Base-by-base conservation (phyloP, 2,888 invertebrate species). In the Machimus atricapillus region DNA sequence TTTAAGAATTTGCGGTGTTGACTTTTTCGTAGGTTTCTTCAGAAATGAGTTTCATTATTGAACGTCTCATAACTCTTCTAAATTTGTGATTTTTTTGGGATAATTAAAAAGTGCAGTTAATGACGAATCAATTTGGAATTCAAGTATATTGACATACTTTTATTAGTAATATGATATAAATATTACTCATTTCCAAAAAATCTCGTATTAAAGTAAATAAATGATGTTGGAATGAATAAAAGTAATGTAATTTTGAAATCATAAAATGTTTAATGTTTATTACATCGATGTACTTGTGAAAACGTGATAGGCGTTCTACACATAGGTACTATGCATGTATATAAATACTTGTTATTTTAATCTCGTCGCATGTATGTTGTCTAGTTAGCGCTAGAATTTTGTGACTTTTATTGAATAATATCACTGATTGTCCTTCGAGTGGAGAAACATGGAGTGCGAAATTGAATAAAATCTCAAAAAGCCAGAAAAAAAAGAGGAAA, bases 371-470 rank as follows among this genome's bases (percentile, higher is more conserved):
- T 19, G 19, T 66, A 66, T 23, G 19, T 19, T 27, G 66, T 27
- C 66, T 27, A 66, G 23, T 66, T 66, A 27, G 9, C 2, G 40
- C 66, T 23, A 3, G 27, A 8, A 66, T 23, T 66, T 66, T 37
- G n/a, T 19, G 58, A 82, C 66, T 58, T 82, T 82, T 82, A 82
- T 82, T 82, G 58, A 66, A 82, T 82, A 82, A 82, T 82, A 37
- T 66, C 27, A 58, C 31, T 31, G 82, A 66, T 37, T 66, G 56
- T 37, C 76, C 40, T 12, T 0, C 40, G 40, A 40, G 19, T 12
- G 27, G 12, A 37, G 7, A 58, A 27, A 46, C 52, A 27, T 8
- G 31, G 37, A 66, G 34, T 58, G 19, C 37, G 16, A 82, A 82
- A 82, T 82, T 85, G 74, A 85, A 85, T 74, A 52, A 86, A 82